Conservation (phyloP, 2,888 invertebrate species). For the Lycaena phlaeas region DNA sequence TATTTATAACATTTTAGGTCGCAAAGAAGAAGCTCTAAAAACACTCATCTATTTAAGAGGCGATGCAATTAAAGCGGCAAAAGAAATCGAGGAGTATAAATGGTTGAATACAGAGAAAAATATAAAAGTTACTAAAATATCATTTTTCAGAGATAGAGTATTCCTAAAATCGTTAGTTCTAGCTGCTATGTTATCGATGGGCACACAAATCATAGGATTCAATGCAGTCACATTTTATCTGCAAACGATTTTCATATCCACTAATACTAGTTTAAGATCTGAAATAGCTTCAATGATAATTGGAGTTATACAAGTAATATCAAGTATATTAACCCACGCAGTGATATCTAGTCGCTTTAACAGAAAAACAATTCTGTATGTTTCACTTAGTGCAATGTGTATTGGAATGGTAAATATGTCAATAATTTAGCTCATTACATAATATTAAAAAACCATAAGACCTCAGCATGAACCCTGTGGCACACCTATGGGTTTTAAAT, state of each 20-base stretch:
- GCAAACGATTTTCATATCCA: conserved; percentile 36
- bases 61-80: not conserved
- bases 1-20: not conserved
- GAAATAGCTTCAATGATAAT: conserved; percentile 35
- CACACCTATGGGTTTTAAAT: no score
- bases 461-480: no score
- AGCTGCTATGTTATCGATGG: conserved; percentile 19
- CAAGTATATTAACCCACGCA: conserved; percentile 28
- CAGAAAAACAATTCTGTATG: conserved; percentile 27
- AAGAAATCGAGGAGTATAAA: conserved; percentile 37
- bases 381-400: conserved; percentile 22
- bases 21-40: conserved; percentile 1
- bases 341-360: conserved; percentile 33
- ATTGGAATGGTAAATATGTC: conserved; percentile 27
- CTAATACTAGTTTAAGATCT: conserved; percentile 33
- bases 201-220: conserved; percentile 30
- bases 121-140: conserved; percentile 12
- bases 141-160: conserved; percentile 23
- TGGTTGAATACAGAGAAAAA: conserved; percentile 8
- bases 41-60: not conserved
- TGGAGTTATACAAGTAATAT: conserved; percentile 34
- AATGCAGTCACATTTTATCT: conserved; percentile 37
- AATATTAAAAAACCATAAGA: no score
- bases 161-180: conserved; percentile 24
- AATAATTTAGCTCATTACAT: not conserved